phyloP scores from a whole-genome alignment of 2,113 vertebrate genomes.

The Rousettus leschenaultii region DNA sequence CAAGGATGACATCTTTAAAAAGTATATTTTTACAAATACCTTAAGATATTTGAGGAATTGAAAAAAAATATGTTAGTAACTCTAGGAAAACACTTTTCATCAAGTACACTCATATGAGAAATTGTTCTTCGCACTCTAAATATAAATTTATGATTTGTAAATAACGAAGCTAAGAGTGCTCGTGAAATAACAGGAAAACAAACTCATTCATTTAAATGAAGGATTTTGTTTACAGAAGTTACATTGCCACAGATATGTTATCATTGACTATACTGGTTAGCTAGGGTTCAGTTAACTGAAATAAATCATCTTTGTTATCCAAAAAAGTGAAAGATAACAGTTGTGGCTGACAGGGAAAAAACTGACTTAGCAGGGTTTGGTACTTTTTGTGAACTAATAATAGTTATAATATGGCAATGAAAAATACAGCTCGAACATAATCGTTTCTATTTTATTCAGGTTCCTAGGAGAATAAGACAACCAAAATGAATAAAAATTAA shows the following conservation, averaged over 20 bases:
- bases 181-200: not conserved
- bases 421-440: not conserved
- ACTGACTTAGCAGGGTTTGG: not conserved
- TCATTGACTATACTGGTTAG: not conserved
- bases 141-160: constrained; percentile 21
- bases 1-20: not conserved
- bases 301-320: not conserved
- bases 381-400: not conserved
- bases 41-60: not conserved
- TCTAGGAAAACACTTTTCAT: not conserved
- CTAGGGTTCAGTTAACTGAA: not conserved
- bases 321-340: not conserved
- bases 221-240: constrained; percentile 32
- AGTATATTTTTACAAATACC: not conserved
- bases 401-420: not conserved
- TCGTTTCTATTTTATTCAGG: not conserved
- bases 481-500: not conserved
- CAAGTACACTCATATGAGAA: not conserved
- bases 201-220: constrained; percentile 40
- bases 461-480: not conserved
- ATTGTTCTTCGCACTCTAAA: not conserved
- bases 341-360: not conserved
- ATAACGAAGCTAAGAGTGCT: not conserved
- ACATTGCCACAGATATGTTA: not conserved
- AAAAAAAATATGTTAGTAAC: not conserved